Evolutionary conservation across 2,797 vertebrate genomes (phyloP), one percentile per base, ranked within the genome.

Genomic region (Macrochelys suwanniensis): DNA sequence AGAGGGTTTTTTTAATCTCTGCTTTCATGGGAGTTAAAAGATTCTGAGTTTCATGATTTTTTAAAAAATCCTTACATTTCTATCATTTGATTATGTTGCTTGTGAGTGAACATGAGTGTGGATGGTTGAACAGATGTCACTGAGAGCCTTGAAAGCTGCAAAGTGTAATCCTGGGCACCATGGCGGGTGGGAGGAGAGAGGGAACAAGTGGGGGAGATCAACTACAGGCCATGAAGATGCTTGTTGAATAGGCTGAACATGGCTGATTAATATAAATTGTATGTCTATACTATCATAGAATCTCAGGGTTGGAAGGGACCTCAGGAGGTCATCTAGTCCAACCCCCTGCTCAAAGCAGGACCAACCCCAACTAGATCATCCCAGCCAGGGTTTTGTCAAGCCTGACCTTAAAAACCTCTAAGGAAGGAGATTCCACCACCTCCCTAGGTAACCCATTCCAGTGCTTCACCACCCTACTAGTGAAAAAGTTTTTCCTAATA

Each of bases 31-130:
- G 1, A 26, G 42, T 92, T 71, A 90, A 17, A 71, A 50, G 4
- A 42, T 82, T 83, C 87, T 61, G 56, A 92, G 68, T 86, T 89
- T 76, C 59, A 87, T 92, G 61, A 42, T 42, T 88, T 88, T 19
- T 15, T 8, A 3, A 78, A 88, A 1, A 12, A 3, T 33, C 12
- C 26, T 45, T 15, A 59, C 10, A 47, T 45, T 47, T 82, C 57
- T 57, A 8, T 9, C 54, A 47, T 10, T 82, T 47, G 28, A 28
- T 8, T 19, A 59, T 82, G 11, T 76, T 90, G 47, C 19, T 84
- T 4, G 23, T 54, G 50, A 76, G 71, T 15, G 26, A 76, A 47
- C 4, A 47, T 28, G 11, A 28, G 7, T 8, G 42, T 47, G 26
- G 45, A 26, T 25, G 23, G 23, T 53, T 0, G 0, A 82, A 84